Evolutionary conservation across 2,888 invertebrate species (phyloP).

Genomic region (Ochropleura plecta): DNA sequence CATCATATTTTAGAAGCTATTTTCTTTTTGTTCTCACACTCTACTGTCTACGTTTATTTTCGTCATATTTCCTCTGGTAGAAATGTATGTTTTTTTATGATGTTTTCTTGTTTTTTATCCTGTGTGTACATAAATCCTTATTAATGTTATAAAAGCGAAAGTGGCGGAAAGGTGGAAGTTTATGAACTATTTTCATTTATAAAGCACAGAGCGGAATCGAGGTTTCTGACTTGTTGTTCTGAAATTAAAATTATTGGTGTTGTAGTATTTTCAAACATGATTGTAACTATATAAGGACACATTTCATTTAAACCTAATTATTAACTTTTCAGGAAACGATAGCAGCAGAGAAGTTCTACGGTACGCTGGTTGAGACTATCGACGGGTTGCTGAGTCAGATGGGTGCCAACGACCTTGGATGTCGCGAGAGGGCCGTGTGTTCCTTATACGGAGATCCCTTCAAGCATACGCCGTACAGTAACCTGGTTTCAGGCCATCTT

Average conservation of each 20-base stretch:
- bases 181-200: too few species aligned
- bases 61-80: too few species aligned
- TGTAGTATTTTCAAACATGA: neutral
- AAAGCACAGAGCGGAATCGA: neutral
- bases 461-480: slow-evolving; percentile 96
- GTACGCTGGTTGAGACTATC: slow-evolving; percentile 94
- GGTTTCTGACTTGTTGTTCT: neutral
- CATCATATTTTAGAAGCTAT: too few species aligned
- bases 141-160: too few species aligned
- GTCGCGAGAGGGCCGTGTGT: slow-evolving; percentile 95
- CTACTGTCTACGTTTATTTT: too few species aligned
- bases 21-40: too few species aligned
- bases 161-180: too few species aligned
- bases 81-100: too few species aligned
- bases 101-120: too few species aligned
- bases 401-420: slow-evolving; percentile 93
- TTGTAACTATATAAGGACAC: neutral
- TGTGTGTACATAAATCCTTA: too few species aligned
- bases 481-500: slow-evolving; percentile 95
- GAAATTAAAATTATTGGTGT: neutral
- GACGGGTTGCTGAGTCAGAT: slow-evolving; percentile 93
- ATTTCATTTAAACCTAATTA: neutral
- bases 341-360: slow-evolving; percentile 92
- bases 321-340: slow-evolving; percentile 81
- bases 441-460: slow-evolving; percentile 96